phyloP scores from a whole-genome alignment of 2,113 vertebrate genomes.

The Takifugu flavidus region DNA sequence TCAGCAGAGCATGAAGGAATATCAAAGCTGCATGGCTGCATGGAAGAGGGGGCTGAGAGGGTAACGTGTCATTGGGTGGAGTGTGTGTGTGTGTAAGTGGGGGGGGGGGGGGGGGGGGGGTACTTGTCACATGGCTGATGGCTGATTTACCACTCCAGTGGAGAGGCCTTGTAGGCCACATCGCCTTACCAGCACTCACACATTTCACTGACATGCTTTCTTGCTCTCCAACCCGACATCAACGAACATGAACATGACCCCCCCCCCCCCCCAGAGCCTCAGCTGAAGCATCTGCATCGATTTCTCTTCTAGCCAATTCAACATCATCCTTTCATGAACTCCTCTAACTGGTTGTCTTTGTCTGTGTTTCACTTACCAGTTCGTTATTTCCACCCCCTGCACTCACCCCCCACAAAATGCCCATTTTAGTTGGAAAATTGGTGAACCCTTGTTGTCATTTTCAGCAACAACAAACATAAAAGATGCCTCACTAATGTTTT shows the following conservation, averaged over 20 bases:
- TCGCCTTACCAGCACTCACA: slow-evolving; percentile 24
- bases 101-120: slow-evolving; percentile 57
- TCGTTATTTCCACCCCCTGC: slow-evolving; percentile 50
- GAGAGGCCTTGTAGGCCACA: slow-evolving; percentile 58
- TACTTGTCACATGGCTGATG: slow-evolving; percentile 75
- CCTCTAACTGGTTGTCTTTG: slow-evolving; percentile 39
- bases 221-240: slow-evolving; percentile 23
- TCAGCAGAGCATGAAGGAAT: slow-evolving; percentile 80
- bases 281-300: slow-evolving; percentile 54
- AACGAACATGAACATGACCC: slow-evolving; percentile 44
- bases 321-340: slow-evolving; percentile 46
- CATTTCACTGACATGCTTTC: slow-evolving; percentile 33
- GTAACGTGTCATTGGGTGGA: slow-evolving; percentile 71
- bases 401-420: slow-evolving; percentile 37
- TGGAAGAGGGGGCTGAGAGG: slow-evolving; percentile 44
- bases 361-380: slow-evolving; percentile 33
- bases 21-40: slow-evolving; percentile 70
- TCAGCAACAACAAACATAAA: slow-evolving; percentile 18
- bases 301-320: slow-evolving; percentile 43
- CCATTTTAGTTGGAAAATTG: slow-evolving; percentile 40
- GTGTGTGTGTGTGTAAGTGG: slow-evolving; percentile 45
- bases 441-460: slow-evolving; percentile 52
- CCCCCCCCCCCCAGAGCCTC: neutral
- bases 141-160: slow-evolving; percentile 76
- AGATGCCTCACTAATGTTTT: neutral